These are phyloP conservation scores for Acleris literana DNA, from an alignment of 2,888 invertebrate genomes.

Conservation along the genomic window DNA sequence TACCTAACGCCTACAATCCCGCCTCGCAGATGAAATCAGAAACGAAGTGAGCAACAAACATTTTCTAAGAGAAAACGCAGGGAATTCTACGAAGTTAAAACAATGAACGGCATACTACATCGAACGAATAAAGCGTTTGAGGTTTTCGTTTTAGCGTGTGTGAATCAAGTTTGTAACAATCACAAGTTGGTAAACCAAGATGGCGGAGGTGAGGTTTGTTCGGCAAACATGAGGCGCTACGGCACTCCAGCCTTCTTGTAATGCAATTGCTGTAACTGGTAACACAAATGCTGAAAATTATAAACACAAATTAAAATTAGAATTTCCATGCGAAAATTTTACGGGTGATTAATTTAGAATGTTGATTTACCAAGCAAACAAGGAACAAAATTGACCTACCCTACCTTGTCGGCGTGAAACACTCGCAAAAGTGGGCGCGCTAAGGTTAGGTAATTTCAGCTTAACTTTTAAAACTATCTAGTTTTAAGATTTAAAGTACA, in stretches of 20 bases:
- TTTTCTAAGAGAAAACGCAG: background rate
- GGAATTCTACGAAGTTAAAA: conserved; percentile 19
- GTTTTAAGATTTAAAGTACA: background rate
- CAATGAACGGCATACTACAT: conserved; percentile 23
- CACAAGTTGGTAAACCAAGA: conserved; percentile 45
- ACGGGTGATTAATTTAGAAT: background rate
- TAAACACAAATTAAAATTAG: conserved; percentile 35
- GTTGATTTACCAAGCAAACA: background rate
- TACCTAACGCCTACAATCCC: too few species aligned
- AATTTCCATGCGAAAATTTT: conserved; percentile 13
- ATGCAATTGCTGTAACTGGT: conserved; percentile 40
- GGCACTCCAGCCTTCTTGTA: conserved; percentile 39
- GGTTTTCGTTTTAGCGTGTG: conserved; percentile 36
- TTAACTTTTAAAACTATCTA: background rate
- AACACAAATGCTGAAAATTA: conserved; percentile 43
- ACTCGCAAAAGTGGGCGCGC: background rate
- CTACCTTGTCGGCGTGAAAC: background rate
- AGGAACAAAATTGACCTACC: background rate
- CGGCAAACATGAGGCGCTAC: conserved; percentile 53
- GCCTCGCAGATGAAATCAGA: too few species aligned
- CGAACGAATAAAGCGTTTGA: conserved; percentile 30
- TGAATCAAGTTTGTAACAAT: conserved; percentile 47
- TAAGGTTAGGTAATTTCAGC: background rate
- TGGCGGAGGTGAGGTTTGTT: conserved; percentile 52
- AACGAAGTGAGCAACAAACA: too few species aligned